These are phyloP conservation scores for Pelusios castaneus DNA, from an alignment of 2,113 vertebrate genomes.

Conservation along the genomic window DNA sequence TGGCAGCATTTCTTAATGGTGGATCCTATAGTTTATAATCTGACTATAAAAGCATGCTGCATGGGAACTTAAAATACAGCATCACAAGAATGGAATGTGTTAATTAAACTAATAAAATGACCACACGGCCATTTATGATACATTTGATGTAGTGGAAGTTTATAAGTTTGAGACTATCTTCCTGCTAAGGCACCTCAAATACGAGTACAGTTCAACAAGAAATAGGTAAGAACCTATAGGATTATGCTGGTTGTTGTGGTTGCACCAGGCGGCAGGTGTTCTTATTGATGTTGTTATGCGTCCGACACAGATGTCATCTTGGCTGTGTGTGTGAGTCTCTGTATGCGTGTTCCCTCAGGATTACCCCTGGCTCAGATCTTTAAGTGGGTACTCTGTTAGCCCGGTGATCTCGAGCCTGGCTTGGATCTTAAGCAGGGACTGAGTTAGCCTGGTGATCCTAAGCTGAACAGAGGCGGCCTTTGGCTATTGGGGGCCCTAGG, in stretches of 20 bases:
- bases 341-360: too few relatives aligned
- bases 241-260: neutral
- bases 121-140: neutral
- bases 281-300: too few relatives aligned
- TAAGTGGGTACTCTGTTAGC: too few relatives aligned
- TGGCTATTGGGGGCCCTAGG: too few relatives aligned
- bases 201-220: neutral
- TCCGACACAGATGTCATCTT: too few relatives aligned
- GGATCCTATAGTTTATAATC: neutral
- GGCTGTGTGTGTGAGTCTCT: too few relatives aligned
- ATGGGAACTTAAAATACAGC: neutral
- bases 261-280: too few relatives aligned
- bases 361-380: too few relatives aligned
- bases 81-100: neutral
- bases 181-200: neutral
- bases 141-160: neutral
- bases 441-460: too few relatives aligned
- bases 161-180: neutral
- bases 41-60: accelerated
- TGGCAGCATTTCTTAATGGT: neutral
- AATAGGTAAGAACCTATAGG: neutral
- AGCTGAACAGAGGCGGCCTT: too few relatives aligned
- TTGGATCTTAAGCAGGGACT: too few relatives aligned
- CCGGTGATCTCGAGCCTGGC: too few relatives aligned
- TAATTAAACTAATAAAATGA: neutral